Base-by-base conservation (phyloP, 2,888 invertebrate species). In the Pharmacophagus antenor region DNA sequence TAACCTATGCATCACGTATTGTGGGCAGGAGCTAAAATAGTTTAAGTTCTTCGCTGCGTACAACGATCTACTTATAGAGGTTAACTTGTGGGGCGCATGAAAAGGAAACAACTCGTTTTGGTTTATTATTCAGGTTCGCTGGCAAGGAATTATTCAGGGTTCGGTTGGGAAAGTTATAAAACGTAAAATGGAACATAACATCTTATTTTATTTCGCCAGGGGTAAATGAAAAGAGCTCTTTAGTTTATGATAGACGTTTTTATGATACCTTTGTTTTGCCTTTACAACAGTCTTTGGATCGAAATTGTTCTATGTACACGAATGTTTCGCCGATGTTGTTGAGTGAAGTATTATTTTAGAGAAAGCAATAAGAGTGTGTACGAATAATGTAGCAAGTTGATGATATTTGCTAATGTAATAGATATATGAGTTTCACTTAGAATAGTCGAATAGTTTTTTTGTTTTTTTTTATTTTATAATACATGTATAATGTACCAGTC, bases 71-170 rank as follows among this genome's bases (percentile, higher is more conserved):
- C 23, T 44, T 25, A 22, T 8, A 22, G 12, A 46, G 27, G 51
- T 57, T 41, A 42, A 50, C 31, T 27, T 42, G 48, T 41, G 17
- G 22, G 31, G 47, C n/a, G 23, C 47, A 49, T 48, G 41, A 48
- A 52, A 37, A 17, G 53, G 21, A 49, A 48, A 47, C 48, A 15
- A 55, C 15, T 25, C 18, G 41, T 2, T 17, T 18, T 17, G 27
- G n/a, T 58, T 53, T 42, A 58, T 58, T 48, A 54, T 53, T 53
- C 58, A 47, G 25, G 41, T 53, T 49, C 53, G 25, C 25, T 48
- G 53, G 48, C 22, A 12, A 20, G 12, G 48, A 48, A 51, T 58
- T 53, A 50, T 21, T 58, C 41, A 53, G 23, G 18, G 53, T 18
- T 22, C 41, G 10, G 27, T n/a, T 17, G 52, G 58, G 37, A 46